Evolutionary conservation across 2,113 vertebrate species (phyloP), one percentile per base, ranked within the genome.

Genomic region (Psettodes erumei): DNA sequence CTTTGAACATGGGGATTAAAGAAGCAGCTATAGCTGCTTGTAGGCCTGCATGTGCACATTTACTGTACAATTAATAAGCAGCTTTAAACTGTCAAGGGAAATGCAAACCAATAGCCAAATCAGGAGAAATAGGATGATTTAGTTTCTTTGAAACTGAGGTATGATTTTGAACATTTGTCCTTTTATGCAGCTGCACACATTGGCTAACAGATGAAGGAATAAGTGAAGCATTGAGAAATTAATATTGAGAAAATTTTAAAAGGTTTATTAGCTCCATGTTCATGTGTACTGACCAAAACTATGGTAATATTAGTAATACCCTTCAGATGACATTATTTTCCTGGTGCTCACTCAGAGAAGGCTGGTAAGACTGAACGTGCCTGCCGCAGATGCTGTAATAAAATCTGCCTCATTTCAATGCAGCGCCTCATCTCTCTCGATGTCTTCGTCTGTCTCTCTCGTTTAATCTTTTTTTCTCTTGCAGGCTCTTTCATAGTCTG

Each of bases 1-100:
- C 47, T 56, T 65, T 62, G 23, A 3, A 19, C 25, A 6, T 18
- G 25, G 48, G 37, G 58, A 38, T 62, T 65, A 64, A 45, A 27
- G 67, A 58, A 50, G 19, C 47, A 43, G 51, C 55, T 67, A 11
- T 68, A 10, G 54, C 65, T 1, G 27, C 62, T 48, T 53, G 60
- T 65, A 25, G 19, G 30, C 61, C 21, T 21, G n/a, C 56, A 71
- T 69, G 23, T 64, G 54, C 35, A 66, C 58, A 70, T 70, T 58
- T 58, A 63, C 13, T 53, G 30, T 32, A 27, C 16, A 43, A 35
- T 45, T 71, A 40, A 75, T 79, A 84, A 84, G 82, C 68, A 63
- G 82, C 78, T 87, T 61, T 76, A 50, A 27, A 58, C 40, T 79
- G 16, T 75, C 78, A 30, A 56, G 63, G 30, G 28, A 84, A 76